phyloP scores from a whole-genome alignment of 2,888 invertebrate species.

The Mamestra brassicae region DNA sequence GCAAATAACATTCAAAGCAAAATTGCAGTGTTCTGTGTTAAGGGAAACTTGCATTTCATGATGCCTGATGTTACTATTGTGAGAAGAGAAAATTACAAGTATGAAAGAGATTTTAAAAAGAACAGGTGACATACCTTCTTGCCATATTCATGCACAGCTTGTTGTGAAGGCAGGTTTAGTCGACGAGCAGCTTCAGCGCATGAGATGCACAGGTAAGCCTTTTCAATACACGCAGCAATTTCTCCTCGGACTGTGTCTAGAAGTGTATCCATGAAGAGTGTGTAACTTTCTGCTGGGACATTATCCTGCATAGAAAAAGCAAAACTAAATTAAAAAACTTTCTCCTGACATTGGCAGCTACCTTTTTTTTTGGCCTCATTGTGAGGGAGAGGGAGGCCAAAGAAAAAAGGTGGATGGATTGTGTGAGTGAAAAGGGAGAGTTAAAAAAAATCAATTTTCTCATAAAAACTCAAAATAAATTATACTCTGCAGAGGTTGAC shows the following conservation, averaged over 20 bases:
- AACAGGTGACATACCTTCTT: conserved; percentile 90
- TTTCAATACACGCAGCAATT: conserved; percentile 99
- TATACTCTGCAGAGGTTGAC: too few relatives aligned
- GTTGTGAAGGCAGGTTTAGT: conserved; percentile 95
- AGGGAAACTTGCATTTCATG: neutral
- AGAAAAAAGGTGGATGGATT: too few relatives aligned
- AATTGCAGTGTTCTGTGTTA: neutral
- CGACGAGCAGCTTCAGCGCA: conserved; percentile 96
- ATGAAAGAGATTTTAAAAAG: neutral
- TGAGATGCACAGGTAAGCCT: conserved; percentile 97
- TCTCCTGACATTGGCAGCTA: too few relatives aligned
- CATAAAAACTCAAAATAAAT: too few relatives aligned
- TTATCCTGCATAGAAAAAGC: conserved; percentile 91
- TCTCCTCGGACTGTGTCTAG: conserved; percentile 98
- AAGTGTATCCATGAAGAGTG: conserved; percentile 98
- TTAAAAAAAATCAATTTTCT: too few relatives aligned
- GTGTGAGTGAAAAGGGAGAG: too few relatives aligned
- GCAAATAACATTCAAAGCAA: neutral
- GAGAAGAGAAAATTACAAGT: neutral
- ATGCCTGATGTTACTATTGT: neutral
- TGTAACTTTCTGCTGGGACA: conserved; percentile 98
- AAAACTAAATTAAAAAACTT: too few relatives aligned
- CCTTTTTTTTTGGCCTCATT: too few relatives aligned
- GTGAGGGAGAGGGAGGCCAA: too few relatives aligned
- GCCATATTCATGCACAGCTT: conserved; percentile 95